Evolutionary conservation across 2,797 vertebrate genomes (phyloP), one percentile per base, ranked within the genome.

Genomic region (Macropodus opercularis): DNA sequence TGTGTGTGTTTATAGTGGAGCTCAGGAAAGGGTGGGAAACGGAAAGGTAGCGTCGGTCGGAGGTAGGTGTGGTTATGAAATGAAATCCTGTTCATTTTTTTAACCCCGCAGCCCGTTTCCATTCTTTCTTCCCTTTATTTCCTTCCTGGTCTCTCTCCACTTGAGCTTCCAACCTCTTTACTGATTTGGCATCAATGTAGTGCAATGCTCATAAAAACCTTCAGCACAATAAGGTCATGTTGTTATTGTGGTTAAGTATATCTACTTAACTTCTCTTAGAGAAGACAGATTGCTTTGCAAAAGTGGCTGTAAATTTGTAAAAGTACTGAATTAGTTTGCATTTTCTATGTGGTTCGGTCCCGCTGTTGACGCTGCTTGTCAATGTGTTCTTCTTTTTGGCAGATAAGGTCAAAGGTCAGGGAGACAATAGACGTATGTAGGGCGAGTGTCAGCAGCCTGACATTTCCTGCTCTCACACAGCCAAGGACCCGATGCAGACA

Each of bases 1-100:
- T 67, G 53, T 74, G 63, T 55, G 46, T 76, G 59, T 78, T 58
- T 52, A 43, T 51, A 63, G 66, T 42, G 44, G 67, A 80, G 82
- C 69, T 77, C 89, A 93, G 90, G 91, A 92, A 92, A 93, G 90
- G 91, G 91, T 91, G 92, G 91, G 88, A 90, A 91, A 73, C 89
- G 89, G 90, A 92, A 91, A 92, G 89, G 87, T 92, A 82, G 74
- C 82, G 83, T 89, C 48, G 74, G 74, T 85, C 64, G 48, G 83
- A 87, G 51, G 72, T 86, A 80, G 88, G 89, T 89, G 87, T 86
- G 85, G 85, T 81, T 69, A 80, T 81, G 84, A 90, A 90, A 88
- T 80, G n/a, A 86, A 86, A 90, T 89, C 87, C 84, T 85, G 81
- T 68, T 59, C 17, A 9, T 80, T 74, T 60, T 71, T 60, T 63